phyloP scores from a whole-genome alignment of 2,888 invertebrate species.

The Drosophila fulvimacula region DNA sequence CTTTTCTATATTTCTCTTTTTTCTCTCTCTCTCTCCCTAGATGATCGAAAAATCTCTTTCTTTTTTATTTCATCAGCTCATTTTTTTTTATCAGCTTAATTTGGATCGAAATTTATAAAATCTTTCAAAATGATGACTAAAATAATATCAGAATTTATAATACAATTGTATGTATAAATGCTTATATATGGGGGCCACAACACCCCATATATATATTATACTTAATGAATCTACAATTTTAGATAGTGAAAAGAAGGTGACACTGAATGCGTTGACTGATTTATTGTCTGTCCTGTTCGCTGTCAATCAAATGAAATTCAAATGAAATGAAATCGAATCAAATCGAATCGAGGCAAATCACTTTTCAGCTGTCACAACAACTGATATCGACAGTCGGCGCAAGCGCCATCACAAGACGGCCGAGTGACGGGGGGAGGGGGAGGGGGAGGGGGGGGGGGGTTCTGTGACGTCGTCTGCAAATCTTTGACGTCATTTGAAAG shows the following conservation, averaged over 20 bases:
- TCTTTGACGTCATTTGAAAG: constrained; percentile 31
- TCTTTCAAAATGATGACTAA: too few relatives aligned
- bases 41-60: too few relatives aligned
- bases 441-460: not conserved
- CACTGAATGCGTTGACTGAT: constrained; percentile 24
- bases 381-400: constrained; percentile 12
- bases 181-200: not conserved
- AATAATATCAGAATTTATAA: not conserved
- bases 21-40: not conserved
- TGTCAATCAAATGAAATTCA: constrained; percentile 43
- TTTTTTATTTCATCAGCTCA: too few relatives aligned
- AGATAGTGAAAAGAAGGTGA: constrained; percentile 18
- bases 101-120: too few relatives aligned
- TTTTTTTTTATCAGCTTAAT: too few relatives aligned
- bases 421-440: not conserved
- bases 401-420: constrained; percentile 15
- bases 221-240: not conserved
- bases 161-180: not conserved
- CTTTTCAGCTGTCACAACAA: constrained; percentile 26
- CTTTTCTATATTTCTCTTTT: not conserved
- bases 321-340: constrained; percentile 29
- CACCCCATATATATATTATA: not conserved
- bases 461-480: constrained; percentile 23
- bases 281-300: constrained; percentile 30
- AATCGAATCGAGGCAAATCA: constrained; percentile 15